phyloP scores from a whole-genome alignment of 2,797 vertebrate species.

The Acanthis flammea region DNA sequence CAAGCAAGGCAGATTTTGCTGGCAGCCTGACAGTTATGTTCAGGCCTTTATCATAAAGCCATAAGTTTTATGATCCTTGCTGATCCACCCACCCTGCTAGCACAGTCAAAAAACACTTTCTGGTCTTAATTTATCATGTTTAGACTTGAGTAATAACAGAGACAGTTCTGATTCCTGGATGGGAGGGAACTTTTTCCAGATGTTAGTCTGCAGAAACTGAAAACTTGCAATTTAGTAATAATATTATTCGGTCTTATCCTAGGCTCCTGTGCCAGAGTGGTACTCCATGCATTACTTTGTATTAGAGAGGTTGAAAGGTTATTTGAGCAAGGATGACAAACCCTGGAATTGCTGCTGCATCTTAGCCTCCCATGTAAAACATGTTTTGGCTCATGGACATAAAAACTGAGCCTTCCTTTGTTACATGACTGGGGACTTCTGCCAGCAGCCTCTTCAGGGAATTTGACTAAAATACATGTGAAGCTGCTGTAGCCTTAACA shows the following conservation, averaged over 20 bases:
- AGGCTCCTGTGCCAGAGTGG: background rate
- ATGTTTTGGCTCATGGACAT: background rate
- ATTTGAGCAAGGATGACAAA: background rate
- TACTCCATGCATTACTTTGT: background rate
- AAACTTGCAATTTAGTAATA: background rate
- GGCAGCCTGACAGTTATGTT: background rate
- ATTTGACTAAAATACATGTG: background rate
- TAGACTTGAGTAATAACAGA: slow-evolving; percentile 15
- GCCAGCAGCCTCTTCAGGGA: background rate
- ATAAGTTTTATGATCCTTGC: background rate
- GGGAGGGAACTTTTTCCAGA: slow-evolving; percentile 22
- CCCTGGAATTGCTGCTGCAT: background rate
- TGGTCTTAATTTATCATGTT: background rate
- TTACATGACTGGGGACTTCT: background rate
- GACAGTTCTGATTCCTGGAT: background rate
- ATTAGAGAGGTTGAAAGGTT: background rate
- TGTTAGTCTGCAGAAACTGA: background rate
- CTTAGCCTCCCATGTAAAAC: background rate
- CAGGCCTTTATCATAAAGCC: background rate
- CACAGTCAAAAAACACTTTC: background rate
- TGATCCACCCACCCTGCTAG: slow-evolving; percentile 23
- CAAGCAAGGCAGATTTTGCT: background rate
- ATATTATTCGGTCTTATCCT: background rate
- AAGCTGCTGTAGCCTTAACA: background rate
- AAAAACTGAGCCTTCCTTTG: background rate